Evolutionary conservation across 2,888 invertebrate genomes (phyloP), one percentile per base, ranked within the genome.

Genomic region (Platypus cylindrus): DNA sequence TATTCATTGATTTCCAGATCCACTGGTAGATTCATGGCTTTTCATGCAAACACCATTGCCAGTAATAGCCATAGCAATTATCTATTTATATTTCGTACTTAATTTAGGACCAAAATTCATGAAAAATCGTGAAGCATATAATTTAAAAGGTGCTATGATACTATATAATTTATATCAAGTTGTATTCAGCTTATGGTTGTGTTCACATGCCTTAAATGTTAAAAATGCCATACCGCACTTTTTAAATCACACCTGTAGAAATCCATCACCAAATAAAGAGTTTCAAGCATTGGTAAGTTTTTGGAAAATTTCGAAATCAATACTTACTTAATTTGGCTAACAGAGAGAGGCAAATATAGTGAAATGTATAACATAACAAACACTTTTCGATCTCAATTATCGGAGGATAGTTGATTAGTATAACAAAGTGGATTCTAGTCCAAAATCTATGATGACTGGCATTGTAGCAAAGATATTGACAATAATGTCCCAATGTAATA

Each of bases 111-210:
- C 84, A 2, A 67, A 73, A 22, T 73, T 75, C 52, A 84, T 85
- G 84, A 69, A 75, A 41, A 78, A 80, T 38, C 66, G 75, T 41
- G 73, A 78, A 41, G 74, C 83, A 0, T 78, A 76, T 51, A 73
- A 83, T 46, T 56, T 91, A 35, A 78, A 84, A 51, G 67, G 69
- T 28, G 55, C 79, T 0, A 71, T 91, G 54, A 70, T 85, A 12
- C 54, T 70, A 1, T 94, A 93, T 62, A 94, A 94, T 55, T 71
- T 80, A n/a, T 75, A 79, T 35, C 91, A 93, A 71, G 89, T 93
- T 3, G 28, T 82, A 9, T 79, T 89, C 62, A 91, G 89, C 50
- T 58, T 76, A 9, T 90, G 74, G 67, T 65, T 90, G 48, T 68
- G 71, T 41, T 55, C 64, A 14, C 49, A 51, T 33, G 52, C 49